Evolutionary conservation across 2,113 vertebrate genomes (phyloP), one percentile per base, ranked within the genome.

Genomic region (Syngnathus scovelli): DNA sequence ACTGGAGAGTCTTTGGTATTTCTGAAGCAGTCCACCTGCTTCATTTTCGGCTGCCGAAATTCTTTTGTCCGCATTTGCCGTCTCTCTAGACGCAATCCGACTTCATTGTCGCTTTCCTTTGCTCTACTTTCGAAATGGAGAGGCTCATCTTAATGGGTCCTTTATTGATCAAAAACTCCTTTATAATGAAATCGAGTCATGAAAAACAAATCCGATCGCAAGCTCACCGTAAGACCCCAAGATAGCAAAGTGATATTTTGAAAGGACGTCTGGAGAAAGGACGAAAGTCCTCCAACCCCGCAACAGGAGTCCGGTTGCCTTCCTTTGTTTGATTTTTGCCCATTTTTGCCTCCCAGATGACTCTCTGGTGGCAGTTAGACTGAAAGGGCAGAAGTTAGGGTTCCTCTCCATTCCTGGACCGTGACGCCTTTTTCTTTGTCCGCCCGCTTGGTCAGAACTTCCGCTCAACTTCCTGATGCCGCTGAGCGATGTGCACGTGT

Each of bases 381-480:
- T 10, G 2, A 52, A 52, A 49, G 21, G 49, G 19, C 49, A 52
- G 19, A 19, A 8, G 7, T 52, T 21, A 1, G 49, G 8, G 19
- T 46, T 49, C 1, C 4, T n/a, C 1, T 21, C 19, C 49, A 10
- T 21, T 10, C 49, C 18, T 8, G 3, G 27, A 33, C 27, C 27
- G 27, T 33, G 27, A 33, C 27, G 27, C 27, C 27, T 3, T 33
- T 33, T 23, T 64, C 36, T n/a, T 54, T 54, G 7, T 54, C 15
- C 16, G 1, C 52, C 7, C 54, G 39, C 27, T 27, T 15, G 18
- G 13, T 27, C 90, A 99, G 97, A 99, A 71, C 86, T 98, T 73
- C 96, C 96, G 6, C 92, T 99, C 68, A 94, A 94, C 83, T 97
- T 99, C 85, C 92, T 98, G 69, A 93, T 93, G 0, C 89, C 94